These are phyloP conservation scores for Atherix ibis DNA, from an alignment of 2,888 invertebrate species.

Conservation along the genomic window DNA sequence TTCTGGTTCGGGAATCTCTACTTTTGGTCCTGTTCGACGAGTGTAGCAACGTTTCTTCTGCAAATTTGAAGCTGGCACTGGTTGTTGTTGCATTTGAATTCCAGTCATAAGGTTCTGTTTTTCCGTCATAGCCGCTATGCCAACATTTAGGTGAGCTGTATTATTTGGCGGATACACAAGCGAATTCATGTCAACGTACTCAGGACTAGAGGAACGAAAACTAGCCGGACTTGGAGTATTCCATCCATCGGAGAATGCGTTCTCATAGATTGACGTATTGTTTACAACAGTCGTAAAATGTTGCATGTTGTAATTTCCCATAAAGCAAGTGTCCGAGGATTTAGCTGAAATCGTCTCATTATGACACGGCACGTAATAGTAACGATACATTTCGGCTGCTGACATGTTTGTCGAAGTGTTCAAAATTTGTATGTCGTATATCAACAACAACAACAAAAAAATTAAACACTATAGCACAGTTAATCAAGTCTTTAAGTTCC, in stretches of 20 bases:
- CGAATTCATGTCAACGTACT: slow-evolving; percentile 28
- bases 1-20: neutral
- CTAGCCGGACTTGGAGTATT: slow-evolving; percentile 31
- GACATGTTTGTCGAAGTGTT: slow-evolving; percentile 3
- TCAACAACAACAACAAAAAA: too few relatives aligned
- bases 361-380: slow-evolving; percentile 28
- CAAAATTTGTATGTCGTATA: too few relatives aligned
- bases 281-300: slow-evolving; percentile 2
- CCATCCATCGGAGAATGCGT: slow-evolving; percentile 32
- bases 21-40: slow-evolving; percentile 16
- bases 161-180: slow-evolving; percentile 14
- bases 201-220: slow-evolving; percentile 31
- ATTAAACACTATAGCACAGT: too few relatives aligned
- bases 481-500: too few relatives aligned
- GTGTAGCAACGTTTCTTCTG: slow-evolving; percentile 24
- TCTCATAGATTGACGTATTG: slow-evolving; percentile 4
- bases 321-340: slow-evolving; percentile 7
- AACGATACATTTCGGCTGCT: slow-evolving; percentile 32
- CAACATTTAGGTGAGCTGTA: neutral
- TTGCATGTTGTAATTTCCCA: slow-evolving; percentile 4
- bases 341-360: slow-evolving; percentile 6
- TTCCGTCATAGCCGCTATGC: neutral
- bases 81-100: slow-evolving; percentile 4
- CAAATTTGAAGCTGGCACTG: slow-evolving; percentile 7
- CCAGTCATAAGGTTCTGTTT: neutral